Conservation (phyloP, 1,140 invertebrate genomes). For the Drosophila persimilis region DNA sequence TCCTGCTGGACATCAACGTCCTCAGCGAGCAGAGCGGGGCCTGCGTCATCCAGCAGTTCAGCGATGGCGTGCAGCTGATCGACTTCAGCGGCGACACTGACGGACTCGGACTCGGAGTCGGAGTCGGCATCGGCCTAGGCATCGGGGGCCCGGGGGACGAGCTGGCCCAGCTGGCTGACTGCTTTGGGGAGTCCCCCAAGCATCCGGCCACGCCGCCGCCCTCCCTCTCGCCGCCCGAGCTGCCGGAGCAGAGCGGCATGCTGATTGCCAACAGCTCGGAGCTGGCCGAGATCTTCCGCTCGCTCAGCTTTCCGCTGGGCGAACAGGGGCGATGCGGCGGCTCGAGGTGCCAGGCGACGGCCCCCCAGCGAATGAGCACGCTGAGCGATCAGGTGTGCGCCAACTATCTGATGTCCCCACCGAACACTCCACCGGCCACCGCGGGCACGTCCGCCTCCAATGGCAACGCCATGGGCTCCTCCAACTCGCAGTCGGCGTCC, state of each 20-base stretch:
- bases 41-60: slow-evolving; percentile 58
- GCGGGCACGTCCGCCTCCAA: not conserved
- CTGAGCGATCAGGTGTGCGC: slow-evolving; percentile 78
- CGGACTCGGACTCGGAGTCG: not conserved
- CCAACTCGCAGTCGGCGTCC: slow-evolving; percentile 53
- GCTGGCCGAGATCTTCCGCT: slow-evolving; percentile 78
- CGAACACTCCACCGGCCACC: slow-evolving; percentile 62
- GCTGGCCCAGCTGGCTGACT: slow-evolving; percentile 70
- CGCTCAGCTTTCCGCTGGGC: slow-evolving; percentile 74
- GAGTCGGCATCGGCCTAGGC: not conserved
- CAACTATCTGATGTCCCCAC: slow-evolving; percentile 80
- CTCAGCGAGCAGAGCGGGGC: slow-evolving; percentile 63
- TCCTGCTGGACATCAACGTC: slow-evolving; percentile 78
- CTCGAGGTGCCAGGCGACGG: slow-evolving; percentile 29
- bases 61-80: slow-evolving; percentile 70
- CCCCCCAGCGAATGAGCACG: slow-evolving; percentile 74
- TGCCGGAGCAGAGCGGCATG: slow-evolving; percentile 67
- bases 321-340: slow-evolving; percentile 28
- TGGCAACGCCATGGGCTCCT: slow-evolving; percentile 22
- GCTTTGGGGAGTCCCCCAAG: slow-evolving; percentile 69
- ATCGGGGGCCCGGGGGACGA: slow-evolving; percentile 53
- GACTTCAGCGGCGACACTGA: slow-evolving; percentile 59
- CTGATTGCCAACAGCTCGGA: slow-evolving; percentile 72
- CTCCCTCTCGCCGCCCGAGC: slow-evolving; percentile 70
- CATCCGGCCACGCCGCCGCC: slow-evolving; percentile 76